A percentile compares a stretch with the other conserved stretches of the same genome.
These are phyloP conservation scores for Notothenia rossii DNA, from an alignment of 2,113 vertebrate species.

Conservation along the genomic window DNA sequence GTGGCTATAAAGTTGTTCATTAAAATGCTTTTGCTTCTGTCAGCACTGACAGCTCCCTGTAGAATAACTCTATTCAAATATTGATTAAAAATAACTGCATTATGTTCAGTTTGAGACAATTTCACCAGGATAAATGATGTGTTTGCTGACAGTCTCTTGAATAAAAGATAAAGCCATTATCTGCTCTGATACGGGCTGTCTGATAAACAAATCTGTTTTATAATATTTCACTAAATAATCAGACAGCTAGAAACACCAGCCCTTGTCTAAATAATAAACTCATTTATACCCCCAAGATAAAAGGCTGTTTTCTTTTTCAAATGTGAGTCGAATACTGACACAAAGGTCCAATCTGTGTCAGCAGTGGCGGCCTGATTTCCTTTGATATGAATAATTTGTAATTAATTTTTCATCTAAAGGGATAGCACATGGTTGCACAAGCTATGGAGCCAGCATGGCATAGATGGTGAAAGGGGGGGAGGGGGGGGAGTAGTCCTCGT, in stretches of 20 bases:
- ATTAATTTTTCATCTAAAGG: constrained; percentile 77
- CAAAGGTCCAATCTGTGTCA: constrained; percentile 59
- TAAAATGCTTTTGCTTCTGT: too few relatives aligned
- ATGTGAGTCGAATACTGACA: constrained; percentile 50
- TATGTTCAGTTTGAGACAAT: constrained; percentile 26
- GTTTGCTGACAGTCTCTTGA: constrained; percentile 48
- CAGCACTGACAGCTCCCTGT: too few relatives aligned
- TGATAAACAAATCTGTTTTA: constrained; percentile 54
- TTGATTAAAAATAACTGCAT: constrained; percentile 19
- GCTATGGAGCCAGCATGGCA: constrained; percentile 58
- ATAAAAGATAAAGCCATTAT: constrained; percentile 64
- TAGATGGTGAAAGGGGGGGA: constrained; percentile 27
- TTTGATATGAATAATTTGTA: constrained; percentile 76
- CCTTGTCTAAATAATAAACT: constrained; percentile 65
- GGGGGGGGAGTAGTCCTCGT: constrained; percentile 6
- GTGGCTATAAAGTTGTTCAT: too few relatives aligned
- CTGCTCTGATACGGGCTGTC: constrained; percentile 19
- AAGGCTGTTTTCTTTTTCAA: constrained; percentile 55
- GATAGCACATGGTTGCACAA: constrained; percentile 67
- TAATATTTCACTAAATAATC: constrained; percentile 44
- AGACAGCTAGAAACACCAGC: constrained; percentile 41
- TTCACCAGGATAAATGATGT: constrained; percentile 41
- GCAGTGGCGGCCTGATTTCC: constrained; percentile 54
- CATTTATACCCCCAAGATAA: constrained; percentile 47
- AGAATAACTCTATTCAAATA: neutral